Conservation (phyloP, 2,113 vertebrate species). For the Eleginops maclovinus region DNA sequence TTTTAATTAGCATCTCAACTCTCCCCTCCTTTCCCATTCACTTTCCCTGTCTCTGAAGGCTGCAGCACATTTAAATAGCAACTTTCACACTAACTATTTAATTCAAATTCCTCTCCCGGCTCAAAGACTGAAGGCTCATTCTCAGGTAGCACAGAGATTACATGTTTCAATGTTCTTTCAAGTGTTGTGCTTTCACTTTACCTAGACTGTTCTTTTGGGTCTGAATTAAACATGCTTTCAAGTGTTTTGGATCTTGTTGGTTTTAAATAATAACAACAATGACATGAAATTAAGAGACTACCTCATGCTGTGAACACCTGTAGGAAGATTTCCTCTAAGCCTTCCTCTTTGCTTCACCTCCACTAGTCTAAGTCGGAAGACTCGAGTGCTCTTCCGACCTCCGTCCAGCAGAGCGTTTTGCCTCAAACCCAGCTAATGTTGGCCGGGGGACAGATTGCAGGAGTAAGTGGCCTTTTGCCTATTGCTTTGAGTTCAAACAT, state of each 20-base stretch:
- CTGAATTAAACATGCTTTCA: conserved; percentile 15
- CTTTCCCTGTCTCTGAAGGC: conserved; percentile 78
- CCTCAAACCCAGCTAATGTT: conserved; percentile 97
- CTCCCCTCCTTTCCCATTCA: conserved; percentile 69
- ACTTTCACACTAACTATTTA: conserved; percentile 63
- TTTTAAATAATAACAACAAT: conserved; percentile 15
- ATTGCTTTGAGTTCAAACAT: conserved; percentile 44
- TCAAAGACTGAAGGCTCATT: conserved; percentile 50
- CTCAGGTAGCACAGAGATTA: conserved; percentile 37
- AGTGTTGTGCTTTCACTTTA: conserved; percentile 33
- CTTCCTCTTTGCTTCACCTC: conserved; percentile 76
- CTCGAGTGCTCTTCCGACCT: conserved; percentile 89
- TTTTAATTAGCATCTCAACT: conserved; percentile 94
- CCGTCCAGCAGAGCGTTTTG: conserved; percentile 92
- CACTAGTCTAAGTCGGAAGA: conserved; percentile 94
- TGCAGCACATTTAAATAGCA: conserved; percentile 79
- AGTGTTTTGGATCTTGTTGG: background rate
- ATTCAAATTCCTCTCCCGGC: conserved; percentile 58
- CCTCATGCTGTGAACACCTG: conserved; percentile 24
- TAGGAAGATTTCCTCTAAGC: conserved; percentile 49
- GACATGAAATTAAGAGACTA: conserved; percentile 5
- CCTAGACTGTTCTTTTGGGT: background rate
- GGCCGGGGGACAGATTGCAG: conserved; percentile 96
- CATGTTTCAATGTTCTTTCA: conserved; percentile 9
- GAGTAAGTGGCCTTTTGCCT: conserved; percentile 88